Evolutionary conservation across 2,888 invertebrate genomes (phyloP).

Genomic region (Orchesellides sinensis): DNA sequence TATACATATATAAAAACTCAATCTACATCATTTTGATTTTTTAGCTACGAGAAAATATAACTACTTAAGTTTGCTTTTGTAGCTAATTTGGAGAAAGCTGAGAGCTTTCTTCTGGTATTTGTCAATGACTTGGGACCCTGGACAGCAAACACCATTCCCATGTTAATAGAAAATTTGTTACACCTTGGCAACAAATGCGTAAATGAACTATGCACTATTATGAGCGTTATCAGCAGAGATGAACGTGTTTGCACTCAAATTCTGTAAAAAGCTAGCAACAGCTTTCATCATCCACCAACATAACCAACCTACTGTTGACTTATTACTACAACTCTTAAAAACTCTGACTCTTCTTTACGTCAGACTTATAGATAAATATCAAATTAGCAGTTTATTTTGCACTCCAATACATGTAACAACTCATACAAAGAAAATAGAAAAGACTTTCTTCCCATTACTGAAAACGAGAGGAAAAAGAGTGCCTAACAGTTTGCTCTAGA

Average conservation of each 20-base stretch:
- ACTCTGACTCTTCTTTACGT: neutral
- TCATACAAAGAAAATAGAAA: too few relatives aligned
- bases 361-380: conserved; percentile 44
- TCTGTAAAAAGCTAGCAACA: neutral
- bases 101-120: conserved; percentile 3
- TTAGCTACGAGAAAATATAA: neutral
- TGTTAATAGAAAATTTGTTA: neutral
- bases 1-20: conserved; percentile 16
- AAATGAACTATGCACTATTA: neutral
- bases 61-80: neutral
- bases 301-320: neutral
- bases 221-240: neutral
- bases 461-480: neutral
- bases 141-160: conserved; percentile 7
- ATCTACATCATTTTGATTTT: neutral
- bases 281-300: neutral
- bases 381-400: conserved; percentile 43
- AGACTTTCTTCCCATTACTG: neutral
- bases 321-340: neutral
- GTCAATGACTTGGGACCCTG: conserved; percentile 29
- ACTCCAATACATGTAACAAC: neutral
- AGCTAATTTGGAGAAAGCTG: neutral
- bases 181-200: neutral
- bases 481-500: neutral
- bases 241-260: neutral